Conservation (phyloP, 2,113 vertebrate genomes). For the Carlito syrichta region DNA sequence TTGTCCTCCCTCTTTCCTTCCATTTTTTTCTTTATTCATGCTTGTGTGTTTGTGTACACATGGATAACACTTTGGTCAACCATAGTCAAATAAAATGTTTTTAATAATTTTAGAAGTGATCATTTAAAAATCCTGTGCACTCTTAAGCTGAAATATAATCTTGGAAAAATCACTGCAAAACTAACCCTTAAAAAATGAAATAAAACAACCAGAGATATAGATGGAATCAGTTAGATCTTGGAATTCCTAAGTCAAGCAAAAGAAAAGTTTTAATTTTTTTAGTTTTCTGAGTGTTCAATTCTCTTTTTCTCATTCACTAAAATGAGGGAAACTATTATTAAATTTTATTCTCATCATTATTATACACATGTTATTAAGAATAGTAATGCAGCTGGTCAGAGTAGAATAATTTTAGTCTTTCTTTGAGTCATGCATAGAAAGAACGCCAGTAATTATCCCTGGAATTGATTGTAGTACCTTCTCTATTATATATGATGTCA, state of each 20-base stretch:
- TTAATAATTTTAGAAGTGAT: slow-evolving; percentile 28
- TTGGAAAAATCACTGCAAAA: slow-evolving; percentile 51
- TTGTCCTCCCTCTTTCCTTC: background rate
- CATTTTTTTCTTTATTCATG: background rate
- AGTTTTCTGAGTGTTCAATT: slow-evolving; percentile 63
- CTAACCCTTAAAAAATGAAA: slow-evolving; percentile 64
- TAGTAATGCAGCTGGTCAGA: slow-evolving; percentile 32
- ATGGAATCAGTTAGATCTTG: slow-evolving; percentile 71
- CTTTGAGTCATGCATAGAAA: background rate
- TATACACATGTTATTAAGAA: background rate
- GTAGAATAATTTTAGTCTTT: background rate
- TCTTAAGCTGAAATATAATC: slow-evolving; percentile 69
- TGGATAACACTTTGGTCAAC: slow-evolving; percentile 32
- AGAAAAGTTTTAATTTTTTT: slow-evolving; percentile 61
- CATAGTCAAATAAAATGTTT: slow-evolving; percentile 14
- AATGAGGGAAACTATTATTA: slow-evolving; percentile 6
- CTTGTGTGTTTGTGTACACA: background rate
- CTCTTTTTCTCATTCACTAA: slow-evolving; percentile 47
- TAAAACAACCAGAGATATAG: slow-evolving; percentile 76
- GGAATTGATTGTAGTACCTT: background rate
- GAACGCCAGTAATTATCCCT: background rate
- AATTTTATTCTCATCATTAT: background rate
- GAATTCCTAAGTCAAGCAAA: slow-evolving; percentile 73
- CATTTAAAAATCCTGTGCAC: slow-evolving; percentile 41
- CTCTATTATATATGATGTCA: background rate